Conservation (phyloP, 2,113 vertebrate species). For the Rhipidura dahli region DNA sequence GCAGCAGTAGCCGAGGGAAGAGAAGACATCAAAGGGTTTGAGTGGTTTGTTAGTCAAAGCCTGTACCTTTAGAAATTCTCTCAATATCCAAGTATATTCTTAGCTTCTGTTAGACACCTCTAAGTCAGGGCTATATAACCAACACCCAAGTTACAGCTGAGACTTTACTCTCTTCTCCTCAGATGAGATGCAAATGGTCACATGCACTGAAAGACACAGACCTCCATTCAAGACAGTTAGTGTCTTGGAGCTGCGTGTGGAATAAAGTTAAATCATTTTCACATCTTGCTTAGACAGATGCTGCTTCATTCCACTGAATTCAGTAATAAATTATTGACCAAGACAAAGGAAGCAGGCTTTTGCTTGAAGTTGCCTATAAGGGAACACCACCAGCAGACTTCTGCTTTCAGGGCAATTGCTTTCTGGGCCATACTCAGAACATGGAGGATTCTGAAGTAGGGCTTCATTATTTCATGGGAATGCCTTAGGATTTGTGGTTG, state of each 20-base stretch:
- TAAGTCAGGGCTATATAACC: background rate
- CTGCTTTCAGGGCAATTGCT: slow-evolving; percentile 10
- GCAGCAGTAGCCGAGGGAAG: background rate
- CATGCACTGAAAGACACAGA: background rate
- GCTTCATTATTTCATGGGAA: background rate
- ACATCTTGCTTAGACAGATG: slow-evolving; percentile 17
- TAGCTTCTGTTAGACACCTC: background rate
- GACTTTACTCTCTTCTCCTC: background rate
- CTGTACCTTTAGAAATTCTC: slow-evolving; percentile 2
- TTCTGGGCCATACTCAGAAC: background rate
- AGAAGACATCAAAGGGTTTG: background rate
- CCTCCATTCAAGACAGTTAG: background rate
- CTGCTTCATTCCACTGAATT: slow-evolving; percentile 30
- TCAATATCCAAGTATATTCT: background rate
- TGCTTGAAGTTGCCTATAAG: background rate
- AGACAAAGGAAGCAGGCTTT: slow-evolving; percentile 30
- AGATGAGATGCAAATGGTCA: background rate
- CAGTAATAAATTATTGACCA: slow-evolving; percentile 4
- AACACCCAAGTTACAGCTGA: slow-evolving; percentile 3
- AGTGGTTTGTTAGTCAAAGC: background rate
- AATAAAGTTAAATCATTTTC: background rate
- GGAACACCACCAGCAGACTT: slow-evolving; percentile 19
- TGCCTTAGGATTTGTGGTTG: background rate
- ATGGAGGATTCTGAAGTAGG: background rate
- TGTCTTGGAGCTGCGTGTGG: background rate